Evolutionary conservation across 2,888 invertebrate species (phyloP), one percentile per base, ranked within the genome.

Genomic region (Andrena dorsata): DNA sequence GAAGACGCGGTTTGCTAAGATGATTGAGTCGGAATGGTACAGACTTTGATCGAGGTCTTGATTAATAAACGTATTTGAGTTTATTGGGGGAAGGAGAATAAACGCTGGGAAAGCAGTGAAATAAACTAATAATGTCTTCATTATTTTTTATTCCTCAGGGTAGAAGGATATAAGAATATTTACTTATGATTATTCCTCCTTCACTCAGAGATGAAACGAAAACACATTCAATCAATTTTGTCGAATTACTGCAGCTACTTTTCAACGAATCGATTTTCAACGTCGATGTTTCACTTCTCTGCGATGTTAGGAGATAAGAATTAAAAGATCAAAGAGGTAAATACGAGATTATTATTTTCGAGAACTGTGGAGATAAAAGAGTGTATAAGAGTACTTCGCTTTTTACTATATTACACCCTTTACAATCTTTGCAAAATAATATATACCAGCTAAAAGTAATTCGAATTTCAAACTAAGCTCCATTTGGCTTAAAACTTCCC

Each of bases 1-100:
- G 4, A 35, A 20, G 23, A 6, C 56, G 2, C 13, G 60, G 58
- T 61, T 77, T 73, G 35, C 30, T 13, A 13, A 60, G 26, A 41
- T 28, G 58, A 60, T 73, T 73, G 58, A 28, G 4, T 23, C 23
- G 63, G 53, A 30, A 53, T 13, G 49, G 56, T 7, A 7, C 10
- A 13, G 10, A 26, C 28, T 23, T 60, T 35, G 61, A 69, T 58
- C 35, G n/a, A 20, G 13, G n/a, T 3, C 13, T 6, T 10, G 30
- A 53, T 56, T 47, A 53, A 26, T 13, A 47, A 23, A 49, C 10
- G 4, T 23, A 28, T 64, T 28, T 60, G 30, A 7, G 23, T 35
- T 68, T 20, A 16, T 20, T 32, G 23, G 26, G 32, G 4, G n/a
- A 7, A 16, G 47, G 0, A 35, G 13, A 32, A 10, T 16, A 16